Conservation (phyloP, 2,113 vertebrate species). For the Amia ocellicauda region DNA sequence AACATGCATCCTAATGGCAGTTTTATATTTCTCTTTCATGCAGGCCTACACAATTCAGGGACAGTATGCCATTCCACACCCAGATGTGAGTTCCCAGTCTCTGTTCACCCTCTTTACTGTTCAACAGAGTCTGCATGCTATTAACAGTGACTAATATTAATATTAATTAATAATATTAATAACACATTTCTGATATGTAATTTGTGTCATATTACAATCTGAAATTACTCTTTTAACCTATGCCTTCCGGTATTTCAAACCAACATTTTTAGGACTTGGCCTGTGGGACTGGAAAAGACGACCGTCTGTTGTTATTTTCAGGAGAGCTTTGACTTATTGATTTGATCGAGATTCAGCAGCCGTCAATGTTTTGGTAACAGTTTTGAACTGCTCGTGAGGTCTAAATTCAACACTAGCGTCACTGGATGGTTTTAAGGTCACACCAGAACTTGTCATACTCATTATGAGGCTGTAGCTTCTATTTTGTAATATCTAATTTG, state of each 20-base stretch:
- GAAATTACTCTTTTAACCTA: constrained; percentile 37
- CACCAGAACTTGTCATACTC: too few species aligned
- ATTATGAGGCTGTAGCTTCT: too few species aligned
- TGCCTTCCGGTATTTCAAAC: constrained; percentile 29
- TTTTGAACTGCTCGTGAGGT: too few species aligned
- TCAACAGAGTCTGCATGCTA: constrained; percentile 67
- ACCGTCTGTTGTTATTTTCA: neutral
- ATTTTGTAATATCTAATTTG: too few species aligned
- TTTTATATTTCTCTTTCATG: constrained; percentile 27
- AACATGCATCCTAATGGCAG: constrained; percentile 23
- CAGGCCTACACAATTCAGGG: constrained; percentile 99
- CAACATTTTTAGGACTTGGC: constrained; percentile 44
- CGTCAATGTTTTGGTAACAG: too few species aligned
- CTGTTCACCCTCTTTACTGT: constrained; percentile 33
- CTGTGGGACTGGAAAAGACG: constrained; percentile 31
- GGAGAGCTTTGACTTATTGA: too few species aligned
- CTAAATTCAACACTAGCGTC: too few species aligned
- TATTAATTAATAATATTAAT: constrained; percentile 94
- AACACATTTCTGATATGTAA: constrained; percentile 44
- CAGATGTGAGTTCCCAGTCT: constrained; percentile 84
- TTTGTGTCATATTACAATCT: constrained; percentile 43
- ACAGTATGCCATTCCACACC: constrained; percentile 96
- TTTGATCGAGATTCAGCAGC: too few species aligned
- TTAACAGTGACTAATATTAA: constrained; percentile 72
- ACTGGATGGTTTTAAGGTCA: too few species aligned